Evolutionary conservation across 1,140 invertebrate species (phyloP), one percentile per base, ranked within the genome.

Genomic region (Reticulitermes speratus): DNA sequence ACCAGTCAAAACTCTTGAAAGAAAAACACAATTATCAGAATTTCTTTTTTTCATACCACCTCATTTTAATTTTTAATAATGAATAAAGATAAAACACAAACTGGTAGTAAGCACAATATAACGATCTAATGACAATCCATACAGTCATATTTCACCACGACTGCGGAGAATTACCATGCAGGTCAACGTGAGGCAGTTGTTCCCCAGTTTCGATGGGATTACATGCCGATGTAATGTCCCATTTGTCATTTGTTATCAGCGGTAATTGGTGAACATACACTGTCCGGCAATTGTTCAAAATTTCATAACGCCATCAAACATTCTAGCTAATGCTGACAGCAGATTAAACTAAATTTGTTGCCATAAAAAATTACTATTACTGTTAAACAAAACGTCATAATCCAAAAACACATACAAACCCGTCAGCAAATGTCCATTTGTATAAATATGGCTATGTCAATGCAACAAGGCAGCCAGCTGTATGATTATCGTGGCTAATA

Each of bases 221-320:
- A n/a, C 30, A 3, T 75, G 19, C 19, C 65, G 7, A 5, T 16
- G 65, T 75, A 16, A 30, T 75, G 65, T 30, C n/a, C 25, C 65
- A 75, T 75, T 75, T 75, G 65, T 30, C 65, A 75, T 30, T 65
- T 75, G 65, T 75, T 75, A 75, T 75, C 65, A 30, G n/a, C n/a
- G 25, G 65, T 30, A 75, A 75, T 75, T 8, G 9, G n/a, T 25
- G 14, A n/a, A 30, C n/a, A 25, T 14, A 19, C 30, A 75, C 25
- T 30, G 25, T 30, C 65, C 30, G 65, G n/a, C 25, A 75, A 75
- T 30, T 75, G 65, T 75, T 75, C 25, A 75, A 75, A 75, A 75
- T 75, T 75, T 30, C 25, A 75, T n/a, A 25, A 30, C 0, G n/a
- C 25, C n/a, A 75, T 30, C n/a, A 30, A 75, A 75, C 65, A 30